Base-by-base conservation (phyloP, 2,113 vertebrate genomes). In the Riparia riparia region DNA sequence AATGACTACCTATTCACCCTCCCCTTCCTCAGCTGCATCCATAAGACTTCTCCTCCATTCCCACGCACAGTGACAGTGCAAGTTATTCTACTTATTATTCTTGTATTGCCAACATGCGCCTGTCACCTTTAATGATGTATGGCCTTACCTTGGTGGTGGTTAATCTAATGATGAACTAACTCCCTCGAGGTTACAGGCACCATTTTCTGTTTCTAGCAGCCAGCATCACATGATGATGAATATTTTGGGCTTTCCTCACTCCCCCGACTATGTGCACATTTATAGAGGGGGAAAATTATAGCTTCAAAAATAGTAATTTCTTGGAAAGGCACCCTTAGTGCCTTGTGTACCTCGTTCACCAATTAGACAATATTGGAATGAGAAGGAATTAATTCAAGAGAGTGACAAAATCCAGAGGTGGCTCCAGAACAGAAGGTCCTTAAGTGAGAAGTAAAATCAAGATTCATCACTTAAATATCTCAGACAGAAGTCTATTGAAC, bases 101-200 rank as follows among this genome's bases (percentile, higher is more conserved):
- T 45, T 89, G 74, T 81, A 77, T 86, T 87, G 54, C 69, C 63
- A 61, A 53, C 72, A 39, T 79, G 77, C 1, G 1, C 77, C 91
- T 96, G 83, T 94, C 93, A 58, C 49, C 93, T 94, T 91, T 78
- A 87, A 96, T 97, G 96, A 98, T 96, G 58, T 77, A 89, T 94
- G 65, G 71, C 65, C 82, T 81, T 95, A 50, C 84, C 70, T 92
- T 61, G 60, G 66, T 32, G n/a, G 93, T 95, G 86, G 93, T 94
- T 97, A 94, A 96, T 98, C 90, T 97, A 93, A 95, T 96, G 96
- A 97, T 96, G 79, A 73, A 90, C 79, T 96, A 44, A 93, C 80
- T 97, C 95, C 86, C 77, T 86, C 77, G 74, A 95, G 95, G 82
- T 82, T 97, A 82, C n/a, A 95, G 78, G 63, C 72, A 94, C 77